These are phyloP conservation scores for Tetraneura akinire DNA, from an alignment of 1,140 invertebrate species.

Conservation along the genomic window DNA sequence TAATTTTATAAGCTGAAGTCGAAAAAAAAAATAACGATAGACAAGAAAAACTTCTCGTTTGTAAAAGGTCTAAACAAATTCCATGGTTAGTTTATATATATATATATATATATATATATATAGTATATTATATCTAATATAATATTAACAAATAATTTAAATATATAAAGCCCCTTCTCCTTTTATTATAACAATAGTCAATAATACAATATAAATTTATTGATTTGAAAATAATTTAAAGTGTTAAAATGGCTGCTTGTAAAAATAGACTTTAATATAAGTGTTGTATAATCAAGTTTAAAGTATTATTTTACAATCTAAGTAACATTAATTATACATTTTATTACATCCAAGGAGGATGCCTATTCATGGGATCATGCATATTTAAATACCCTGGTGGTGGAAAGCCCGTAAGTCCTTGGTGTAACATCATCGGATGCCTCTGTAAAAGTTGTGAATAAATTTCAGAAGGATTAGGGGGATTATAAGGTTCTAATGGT, in stretches of 20 bases:
- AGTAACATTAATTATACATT: constrained; percentile 24
- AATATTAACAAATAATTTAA: neutral
- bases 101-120: too few relatives aligned
- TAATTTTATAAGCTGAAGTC: neutral
- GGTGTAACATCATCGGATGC: constrained; percentile 65
- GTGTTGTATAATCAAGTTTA: too few relatives aligned
- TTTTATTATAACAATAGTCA: too few relatives aligned
- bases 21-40: too few relatives aligned
- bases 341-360: constrained; percentile 61
- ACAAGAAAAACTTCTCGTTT: neutral
- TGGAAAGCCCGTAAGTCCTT: constrained; percentile 66
- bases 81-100: neutral
- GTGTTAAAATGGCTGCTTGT: too few relatives aligned
- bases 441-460: constrained; percentile 71
- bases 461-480: constrained; percentile 61
- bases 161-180: too few relatives aligned
- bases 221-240: too few relatives aligned
- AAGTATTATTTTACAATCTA: neutral
- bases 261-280: too few relatives aligned
- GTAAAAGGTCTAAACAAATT: neutral
- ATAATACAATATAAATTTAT: too few relatives aligned
- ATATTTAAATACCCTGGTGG: constrained; percentile 65
- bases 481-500: constrained; percentile 57
- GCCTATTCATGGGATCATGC: constrained; percentile 65
- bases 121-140: neutral